phyloP scores from a whole-genome alignment of 2,113 vertebrate genomes.

The Rana temporaria region DNA sequence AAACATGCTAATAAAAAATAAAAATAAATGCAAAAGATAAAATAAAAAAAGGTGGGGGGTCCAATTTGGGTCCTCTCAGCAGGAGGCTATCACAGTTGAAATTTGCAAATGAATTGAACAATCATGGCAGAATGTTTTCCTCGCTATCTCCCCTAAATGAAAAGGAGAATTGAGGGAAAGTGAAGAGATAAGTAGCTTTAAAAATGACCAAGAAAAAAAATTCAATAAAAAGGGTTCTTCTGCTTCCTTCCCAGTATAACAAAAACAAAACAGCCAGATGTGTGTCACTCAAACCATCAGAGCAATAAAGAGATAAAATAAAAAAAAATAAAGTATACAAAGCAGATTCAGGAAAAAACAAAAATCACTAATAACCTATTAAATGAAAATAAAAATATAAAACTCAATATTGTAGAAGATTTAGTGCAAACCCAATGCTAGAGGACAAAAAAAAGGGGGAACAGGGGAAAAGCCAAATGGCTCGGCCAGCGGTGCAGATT shows the following conservation, averaged over 20 bases:
- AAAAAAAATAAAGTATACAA: too few relatives aligned
- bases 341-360: too few relatives aligned
- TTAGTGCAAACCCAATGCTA: too few relatives aligned
- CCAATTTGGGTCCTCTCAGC: conserved; percentile 18
- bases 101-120: conserved; percentile 49
- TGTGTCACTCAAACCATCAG: too few relatives aligned
- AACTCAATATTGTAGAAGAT: too few relatives aligned
- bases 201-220: neutral
- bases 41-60: neutral
- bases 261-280: too few relatives aligned
- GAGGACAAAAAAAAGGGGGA: neutral
- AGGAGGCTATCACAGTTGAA: conserved; percentile 13
- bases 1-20: neutral
- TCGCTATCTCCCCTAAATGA: conserved; percentile 13
- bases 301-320: too few relatives aligned
- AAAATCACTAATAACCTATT: too few relatives aligned
- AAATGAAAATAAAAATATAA: neutral
- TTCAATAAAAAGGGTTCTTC: too few relatives aligned
- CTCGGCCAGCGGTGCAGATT: conserved; percentile 52
- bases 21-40: too few relatives aligned
- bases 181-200: neutral
- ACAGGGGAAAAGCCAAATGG: conserved; percentile 53
- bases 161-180: conserved; percentile 12
- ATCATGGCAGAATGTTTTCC: conserved; percentile 32
- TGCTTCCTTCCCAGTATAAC: too few relatives aligned